Percentiles rank a stretch among this genome's conserved stretches.
Evolutionary conservation across 2,888 invertebrate species (phyloP).

Genomic region (Lingula anatina): DNA sequence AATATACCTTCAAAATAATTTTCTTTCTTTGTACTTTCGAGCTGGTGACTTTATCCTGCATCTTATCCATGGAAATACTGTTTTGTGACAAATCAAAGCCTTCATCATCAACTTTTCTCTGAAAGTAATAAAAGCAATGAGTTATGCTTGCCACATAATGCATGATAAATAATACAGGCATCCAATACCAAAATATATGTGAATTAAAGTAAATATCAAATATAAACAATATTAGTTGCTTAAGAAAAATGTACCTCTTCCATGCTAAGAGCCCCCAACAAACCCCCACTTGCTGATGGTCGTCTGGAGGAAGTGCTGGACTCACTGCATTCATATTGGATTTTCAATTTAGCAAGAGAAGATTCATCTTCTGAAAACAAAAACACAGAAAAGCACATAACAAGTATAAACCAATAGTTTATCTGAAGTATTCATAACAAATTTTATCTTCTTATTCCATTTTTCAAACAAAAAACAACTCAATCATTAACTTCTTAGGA

Average conservation of each 20-base stretch:
- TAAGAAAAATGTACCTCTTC: constrained; percentile 17
- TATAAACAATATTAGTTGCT: constrained; percentile 1
- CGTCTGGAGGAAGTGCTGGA: background rate
- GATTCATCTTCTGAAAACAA: constrained; percentile 7
- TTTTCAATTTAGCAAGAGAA: constrained; percentile 8
- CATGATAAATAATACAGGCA: background rate
- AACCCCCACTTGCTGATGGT: constrained; percentile 2
- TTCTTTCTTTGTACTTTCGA: no score
- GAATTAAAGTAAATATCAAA: no score
- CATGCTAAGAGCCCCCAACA: constrained; percentile 21
- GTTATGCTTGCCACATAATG: no score
- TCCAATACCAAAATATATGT: background rate
- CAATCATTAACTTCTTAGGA: no score
- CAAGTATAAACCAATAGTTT: background rate
- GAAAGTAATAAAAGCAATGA: no score
- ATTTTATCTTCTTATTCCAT: no score
- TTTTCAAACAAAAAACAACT: no score
- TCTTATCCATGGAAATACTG: no score
- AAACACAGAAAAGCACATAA: background rate
- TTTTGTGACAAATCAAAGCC: no score
- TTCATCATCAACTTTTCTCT: no score
- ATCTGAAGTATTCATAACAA: background rate
- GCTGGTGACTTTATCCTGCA: no score
- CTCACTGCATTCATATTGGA: constrained; percentile 7
- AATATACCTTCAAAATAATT: no score